These are phyloP conservation scores for Muricea muricata DNA, from an alignment of 92 coral and sea anemone species.

Conservation along the genomic window DNA sequence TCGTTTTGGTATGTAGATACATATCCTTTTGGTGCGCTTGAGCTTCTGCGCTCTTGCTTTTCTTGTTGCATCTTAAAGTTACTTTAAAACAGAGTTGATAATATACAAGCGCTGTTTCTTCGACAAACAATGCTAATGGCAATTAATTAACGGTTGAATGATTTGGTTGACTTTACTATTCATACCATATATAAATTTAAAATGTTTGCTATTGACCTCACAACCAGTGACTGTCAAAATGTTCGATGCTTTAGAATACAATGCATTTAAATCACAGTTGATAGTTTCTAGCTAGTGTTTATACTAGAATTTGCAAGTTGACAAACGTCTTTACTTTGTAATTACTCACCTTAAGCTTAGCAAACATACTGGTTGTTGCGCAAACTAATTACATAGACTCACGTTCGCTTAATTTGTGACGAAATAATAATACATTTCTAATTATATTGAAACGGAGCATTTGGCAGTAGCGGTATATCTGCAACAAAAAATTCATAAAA, in stretches of 20 bases:
- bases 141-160: too few relatives aligned
- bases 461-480: too few relatives aligned
- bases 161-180: too few relatives aligned
- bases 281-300: background rate
- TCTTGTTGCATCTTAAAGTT: background rate
- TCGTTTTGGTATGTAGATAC: slow-evolving; percentile 81
- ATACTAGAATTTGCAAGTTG: background rate
- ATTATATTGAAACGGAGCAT: too few relatives aligned
- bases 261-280: too few relatives aligned
- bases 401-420: background rate
- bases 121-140: too few relatives aligned
- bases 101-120: too few relatives aligned
- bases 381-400: background rate
- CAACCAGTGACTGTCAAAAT: background rate
- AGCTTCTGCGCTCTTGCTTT: background rate
- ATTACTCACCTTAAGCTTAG: background rate
- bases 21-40: slow-evolving; percentile 18
- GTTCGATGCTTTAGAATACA: background rate
- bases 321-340: background rate
- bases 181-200: too few relatives aligned
- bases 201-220: background rate
- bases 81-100: background rate
- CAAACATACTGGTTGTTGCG: background rate
- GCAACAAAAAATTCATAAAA: too few relatives aligned
- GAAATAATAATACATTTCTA: background rate